Base-by-base conservation (phyloP, 2,888 invertebrate species). In the Leuctra nigra region DNA sequence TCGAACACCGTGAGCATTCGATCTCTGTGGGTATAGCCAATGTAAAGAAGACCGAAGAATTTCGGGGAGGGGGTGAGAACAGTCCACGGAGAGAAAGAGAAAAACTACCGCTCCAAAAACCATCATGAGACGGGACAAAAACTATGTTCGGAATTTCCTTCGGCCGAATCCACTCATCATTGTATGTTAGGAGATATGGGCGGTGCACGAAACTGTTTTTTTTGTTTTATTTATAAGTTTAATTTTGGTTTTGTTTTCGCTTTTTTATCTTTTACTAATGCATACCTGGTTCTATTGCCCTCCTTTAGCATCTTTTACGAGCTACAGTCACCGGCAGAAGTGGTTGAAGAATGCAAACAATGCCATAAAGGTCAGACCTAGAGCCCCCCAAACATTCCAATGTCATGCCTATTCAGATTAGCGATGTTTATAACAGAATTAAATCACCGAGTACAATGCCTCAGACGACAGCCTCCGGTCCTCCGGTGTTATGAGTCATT, bases 21-120 rank as follows among this genome's bases (percentile, higher is more conserved):
- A n/a, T n/a, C n/a, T n/a, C n/a, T n/a, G n/a, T n/a, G n/a, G n/a
- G n/a, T n/a, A n/a, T n/a, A n/a, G 29, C 6, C 7, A 29, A 11
- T 7, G 29, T 7, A 11, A 29, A 56, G 29, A 41, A 46, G 55
- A 56, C 59, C 41, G 54, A 53, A 54, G 53, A 58, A 59, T 56
- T 50, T 48, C 54, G 46, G 38, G 33, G 53, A 24, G 48, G 39
- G 57, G 58, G 57, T 29, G 56, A 53, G 39, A 35, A 35, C 36
- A n/a, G n/a, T 16, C 23, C 11, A 52, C 33, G 29, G 23, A 36
- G 23, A 36, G 18, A 52, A 50, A 13, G 35, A 50, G 50, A 33
- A 29, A 24, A 50, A 33, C 16, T 24, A 23, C 50, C 9, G 20
- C 18, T 50, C 47, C 1, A 11, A 29, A 29, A 29, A 29, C 11